Conservation (phyloP, 2,113 vertebrate genomes). For the Probosciger aterrimus region DNA sequence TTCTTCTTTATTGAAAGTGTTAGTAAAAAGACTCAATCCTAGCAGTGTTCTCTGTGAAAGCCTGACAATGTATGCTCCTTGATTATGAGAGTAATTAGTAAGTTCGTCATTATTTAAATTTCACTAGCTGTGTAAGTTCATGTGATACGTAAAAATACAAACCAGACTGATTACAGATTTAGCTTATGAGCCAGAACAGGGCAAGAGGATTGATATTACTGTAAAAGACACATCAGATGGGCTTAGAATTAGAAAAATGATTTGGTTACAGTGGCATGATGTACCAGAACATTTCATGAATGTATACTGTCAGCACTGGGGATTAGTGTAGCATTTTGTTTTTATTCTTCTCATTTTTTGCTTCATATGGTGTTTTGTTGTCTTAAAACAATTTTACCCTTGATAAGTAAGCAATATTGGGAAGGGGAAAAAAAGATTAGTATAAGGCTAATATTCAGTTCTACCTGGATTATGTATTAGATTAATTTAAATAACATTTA, state of each 20-base stretch:
- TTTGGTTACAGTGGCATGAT: not conserved
- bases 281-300: not conserved
- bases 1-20: not conserved
- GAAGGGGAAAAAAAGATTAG: not conserved
- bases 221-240: not conserved
- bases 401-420: not conserved
- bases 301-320: not conserved
- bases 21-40: not conserved
- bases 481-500: not conserved
- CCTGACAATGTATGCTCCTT: not conserved
- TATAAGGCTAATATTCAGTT: not conserved
- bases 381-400: not conserved
- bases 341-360: not conserved
- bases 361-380: not conserved
- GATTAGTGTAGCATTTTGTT: not conserved
- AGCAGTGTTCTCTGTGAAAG: not conserved
- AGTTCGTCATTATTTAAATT: not conserved
- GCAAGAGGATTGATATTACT: not conserved
- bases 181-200: not conserved
- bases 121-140: not conserved
- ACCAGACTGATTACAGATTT: not conserved
- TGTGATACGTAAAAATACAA: not conserved
- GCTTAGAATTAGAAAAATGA: not conserved
- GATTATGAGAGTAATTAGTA: not conserved
- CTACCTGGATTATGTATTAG: not conserved